phyloP scores from a whole-genome alignment of 2,888 invertebrate genomes.

The Lottia gigantea region DNA sequence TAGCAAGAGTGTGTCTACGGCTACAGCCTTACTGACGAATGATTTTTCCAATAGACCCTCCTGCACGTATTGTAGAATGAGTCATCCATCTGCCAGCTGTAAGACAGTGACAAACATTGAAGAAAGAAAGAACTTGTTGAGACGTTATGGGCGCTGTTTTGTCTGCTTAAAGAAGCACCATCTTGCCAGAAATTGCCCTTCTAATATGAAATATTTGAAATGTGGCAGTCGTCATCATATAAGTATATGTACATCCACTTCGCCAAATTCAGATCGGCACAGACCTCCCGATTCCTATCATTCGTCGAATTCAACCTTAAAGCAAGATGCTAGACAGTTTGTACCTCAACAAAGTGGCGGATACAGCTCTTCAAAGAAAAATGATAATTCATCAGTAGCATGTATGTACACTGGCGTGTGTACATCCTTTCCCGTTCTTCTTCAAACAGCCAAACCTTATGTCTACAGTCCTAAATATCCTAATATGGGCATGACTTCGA shows the following conservation, averaged over 20 bases:
- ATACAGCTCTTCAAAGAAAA: no score
- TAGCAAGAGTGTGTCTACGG: no score
- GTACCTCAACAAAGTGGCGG: no score
- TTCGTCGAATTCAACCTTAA: no score
- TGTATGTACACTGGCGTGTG: neutral
- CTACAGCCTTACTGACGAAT: no score
- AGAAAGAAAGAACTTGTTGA: neutral
- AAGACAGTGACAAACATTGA: neutral
- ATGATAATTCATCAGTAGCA: no score
- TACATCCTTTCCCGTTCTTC: neutral
- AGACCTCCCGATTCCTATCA: no score
- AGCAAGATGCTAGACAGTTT: no score
- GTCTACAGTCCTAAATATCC: neutral
- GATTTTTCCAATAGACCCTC: neutral
- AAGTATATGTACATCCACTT: neutral
- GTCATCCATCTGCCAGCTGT: neutral
- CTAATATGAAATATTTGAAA: neutral
- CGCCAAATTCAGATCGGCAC: no score
- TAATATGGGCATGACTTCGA: neutral
- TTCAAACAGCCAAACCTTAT: neutral
- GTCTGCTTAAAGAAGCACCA: neutral
- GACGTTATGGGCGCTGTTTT: neutral
- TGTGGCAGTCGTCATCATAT: neutral
- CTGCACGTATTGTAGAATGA: neutral
- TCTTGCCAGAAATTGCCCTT: neutral